phyloP scores from a whole-genome alignment of 2,113 vertebrate species.

The Steatornis caripensis region DNA sequence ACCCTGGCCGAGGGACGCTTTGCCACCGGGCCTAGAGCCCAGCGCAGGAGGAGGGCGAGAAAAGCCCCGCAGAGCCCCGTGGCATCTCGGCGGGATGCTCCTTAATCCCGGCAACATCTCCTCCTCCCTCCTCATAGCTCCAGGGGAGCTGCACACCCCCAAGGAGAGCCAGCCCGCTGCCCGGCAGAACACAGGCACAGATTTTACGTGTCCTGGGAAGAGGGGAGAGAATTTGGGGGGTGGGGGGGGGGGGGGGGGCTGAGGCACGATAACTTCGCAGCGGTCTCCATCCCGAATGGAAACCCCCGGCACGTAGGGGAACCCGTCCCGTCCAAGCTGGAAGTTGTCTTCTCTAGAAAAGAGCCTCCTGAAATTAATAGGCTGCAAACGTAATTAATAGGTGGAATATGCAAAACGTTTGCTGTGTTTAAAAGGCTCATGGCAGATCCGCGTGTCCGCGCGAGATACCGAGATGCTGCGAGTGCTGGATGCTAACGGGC shows the following conservation, averaged over 20 bases:
- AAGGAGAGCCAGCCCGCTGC: background rate
- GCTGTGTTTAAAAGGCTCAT: slow-evolving; percentile 57
- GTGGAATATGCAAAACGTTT: slow-evolving; percentile 61
- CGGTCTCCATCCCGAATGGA: background rate
- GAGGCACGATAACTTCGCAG: background rate
- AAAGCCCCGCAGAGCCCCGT: background rate
- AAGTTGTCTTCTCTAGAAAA: slow-evolving; percentile 52
- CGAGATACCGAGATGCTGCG: slow-evolving; percentile 16
- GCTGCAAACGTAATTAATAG: slow-evolving; percentile 70
- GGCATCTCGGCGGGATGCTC: background rate
- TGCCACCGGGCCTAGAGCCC: background rate
- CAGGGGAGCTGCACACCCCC: background rate
- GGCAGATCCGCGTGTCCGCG: slow-evolving; percentile 30
- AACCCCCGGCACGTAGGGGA: background rate
- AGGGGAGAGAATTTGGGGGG: background rate
- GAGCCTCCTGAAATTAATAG: slow-evolving; percentile 58
- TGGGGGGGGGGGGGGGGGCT: no score
- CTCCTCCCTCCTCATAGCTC: background rate
- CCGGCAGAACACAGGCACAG: background rate
- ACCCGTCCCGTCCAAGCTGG: background rate
- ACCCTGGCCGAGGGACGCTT: background rate
- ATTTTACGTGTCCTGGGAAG: background rate
- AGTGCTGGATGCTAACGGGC: slow-evolving; percentile 49
- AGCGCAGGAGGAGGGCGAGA: background rate
- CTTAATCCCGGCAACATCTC: background rate